Evolutionary conservation across 1,140 invertebrate species (phyloP).

Genomic region (Dinoponera quadriceps): DNA sequence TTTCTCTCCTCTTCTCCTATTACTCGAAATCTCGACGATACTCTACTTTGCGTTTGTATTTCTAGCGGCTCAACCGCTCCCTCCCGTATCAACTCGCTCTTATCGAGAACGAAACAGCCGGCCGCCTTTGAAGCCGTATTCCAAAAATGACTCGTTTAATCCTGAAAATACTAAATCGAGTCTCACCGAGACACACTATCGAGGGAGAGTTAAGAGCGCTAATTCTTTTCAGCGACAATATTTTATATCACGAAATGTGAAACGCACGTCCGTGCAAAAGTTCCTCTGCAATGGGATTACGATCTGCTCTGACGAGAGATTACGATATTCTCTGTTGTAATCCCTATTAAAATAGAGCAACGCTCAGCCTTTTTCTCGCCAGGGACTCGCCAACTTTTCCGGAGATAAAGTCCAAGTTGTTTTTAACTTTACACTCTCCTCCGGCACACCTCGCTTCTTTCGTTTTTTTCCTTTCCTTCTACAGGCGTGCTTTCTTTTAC

Average conservation of each 20-base stretch:
- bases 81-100: background rate
- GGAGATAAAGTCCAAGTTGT: background rate
- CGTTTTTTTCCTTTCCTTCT: background rate
- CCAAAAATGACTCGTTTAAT: background rate
- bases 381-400: background rate
- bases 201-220: background rate
- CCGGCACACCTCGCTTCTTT: background rate
- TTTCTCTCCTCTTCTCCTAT: background rate
- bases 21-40: background rate
- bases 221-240: background rate
- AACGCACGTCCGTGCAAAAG: slow-evolving; percentile 16
- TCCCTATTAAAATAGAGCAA: slow-evolving; percentile 2
- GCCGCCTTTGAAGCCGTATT: background rate
- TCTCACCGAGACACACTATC: too few relatives aligned
- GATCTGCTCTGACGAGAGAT: background rate
- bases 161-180: background rate
- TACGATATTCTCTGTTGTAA: background rate
- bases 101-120: background rate
- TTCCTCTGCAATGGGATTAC: background rate
- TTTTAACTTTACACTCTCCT: slow-evolving; percentile 1
- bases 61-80: slow-evolving; percentile 18
- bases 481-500: background rate
- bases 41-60: slow-evolving; percentile 18
- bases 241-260: background rate
- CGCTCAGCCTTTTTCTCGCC: background rate